phyloP scores from a whole-genome alignment of 2,797 vertebrate species.

The Pelodytes ibericus region DNA sequence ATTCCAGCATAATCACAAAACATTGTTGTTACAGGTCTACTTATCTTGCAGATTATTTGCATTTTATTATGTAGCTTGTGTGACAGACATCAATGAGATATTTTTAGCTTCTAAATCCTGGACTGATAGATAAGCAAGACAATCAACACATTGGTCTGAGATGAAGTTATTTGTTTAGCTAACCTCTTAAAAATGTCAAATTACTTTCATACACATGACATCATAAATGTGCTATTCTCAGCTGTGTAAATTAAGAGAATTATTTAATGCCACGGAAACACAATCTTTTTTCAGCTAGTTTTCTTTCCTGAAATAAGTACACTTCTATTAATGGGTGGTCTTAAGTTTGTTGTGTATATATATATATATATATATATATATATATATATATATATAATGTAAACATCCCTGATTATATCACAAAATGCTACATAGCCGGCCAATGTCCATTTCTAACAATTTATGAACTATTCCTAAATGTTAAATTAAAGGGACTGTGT shows the following conservation, averaged over 20 bases:
- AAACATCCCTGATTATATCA: too few relatives aligned
- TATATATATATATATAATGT: too few relatives aligned
- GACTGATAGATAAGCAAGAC: not conserved
- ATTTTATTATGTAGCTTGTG: constrained; percentile 21
- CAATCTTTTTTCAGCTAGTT: too few relatives aligned
- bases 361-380: too few relatives aligned
- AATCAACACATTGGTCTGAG: constrained; percentile 3
- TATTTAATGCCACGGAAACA: not conserved
- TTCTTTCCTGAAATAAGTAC: too few relatives aligned
- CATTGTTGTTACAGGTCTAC: constrained; percentile 20
- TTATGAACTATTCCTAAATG: too few relatives aligned
- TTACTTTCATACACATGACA: not conserved
- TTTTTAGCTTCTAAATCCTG: constrained; percentile 5
- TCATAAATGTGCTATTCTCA: not conserved
- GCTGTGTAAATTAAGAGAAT: not conserved
- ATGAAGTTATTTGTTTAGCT: constrained; percentile 23
- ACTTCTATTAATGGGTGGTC: too few relatives aligned
- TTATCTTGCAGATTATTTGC: constrained; percentile 16
- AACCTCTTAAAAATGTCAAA: constrained; percentile 17
- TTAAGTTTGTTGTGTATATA: too few relatives aligned
- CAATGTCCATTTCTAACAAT: too few relatives aligned
- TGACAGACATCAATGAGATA: constrained; percentile 4
- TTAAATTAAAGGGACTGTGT: too few relatives aligned
- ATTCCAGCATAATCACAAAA: constrained; percentile 36
- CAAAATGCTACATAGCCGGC: too few relatives aligned